These are phyloP conservation scores for Drosophila takahashii DNA, from an alignment of 1,140 invertebrate species.

Conservation along the genomic window DNA sequence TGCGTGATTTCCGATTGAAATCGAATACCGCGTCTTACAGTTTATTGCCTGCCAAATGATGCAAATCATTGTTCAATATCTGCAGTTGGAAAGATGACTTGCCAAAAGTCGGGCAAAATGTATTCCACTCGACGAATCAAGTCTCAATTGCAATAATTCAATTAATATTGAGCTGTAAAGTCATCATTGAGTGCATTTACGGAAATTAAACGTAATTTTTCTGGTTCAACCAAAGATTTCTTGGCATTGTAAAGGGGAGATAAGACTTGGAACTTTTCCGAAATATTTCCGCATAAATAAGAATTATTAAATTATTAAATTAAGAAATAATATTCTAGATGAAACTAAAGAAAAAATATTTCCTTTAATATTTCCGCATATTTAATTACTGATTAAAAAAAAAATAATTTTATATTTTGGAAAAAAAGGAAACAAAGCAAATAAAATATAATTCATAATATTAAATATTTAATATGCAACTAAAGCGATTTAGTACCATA, in stretches of 20 bases:
- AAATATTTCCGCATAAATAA: background rate
- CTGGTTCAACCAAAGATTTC: background rate
- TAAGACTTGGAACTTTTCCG: background rate
- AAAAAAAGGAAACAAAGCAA: too few species aligned
- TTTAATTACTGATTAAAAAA: too few species aligned
- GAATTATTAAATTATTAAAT: too few species aligned
- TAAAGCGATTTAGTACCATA: too few species aligned
- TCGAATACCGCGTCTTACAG: conserved; percentile 43
- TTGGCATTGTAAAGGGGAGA: background rate
- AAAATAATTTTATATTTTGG: too few species aligned
- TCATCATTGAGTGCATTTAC: conserved; percentile 7
- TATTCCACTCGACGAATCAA: conserved; percentile 35
- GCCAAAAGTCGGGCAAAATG: conserved; percentile 17
- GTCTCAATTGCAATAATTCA: conserved; percentile 34
- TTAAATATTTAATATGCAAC: too few species aligned
- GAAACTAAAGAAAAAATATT: too few species aligned
- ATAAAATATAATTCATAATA: too few species aligned
- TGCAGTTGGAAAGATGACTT: conserved; percentile 29
- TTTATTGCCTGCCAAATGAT: conserved; percentile 55
- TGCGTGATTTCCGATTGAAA: conserved; percentile 51
- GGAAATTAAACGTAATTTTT: conserved; percentile 1
- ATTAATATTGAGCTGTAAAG: conserved; percentile 8
- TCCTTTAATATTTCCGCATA: conserved; percentile 1
- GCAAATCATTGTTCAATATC: conserved; percentile 50
- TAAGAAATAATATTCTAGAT: too few species aligned